These are phyloP conservation scores for chimpanzee (Pan troglodytes) DNA, from an alignment of 2,113 vertebrate species.

Conservation along the genomic window NHGRI_mPanTro3-v2.1_pri NC_072404.2:41026501-41027000, in stretches of 20 bases:
- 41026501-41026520: neutral
- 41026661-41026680: neutral
- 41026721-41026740: neutral
- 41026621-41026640: neutral
- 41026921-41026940: neutral
- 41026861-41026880: neutral
- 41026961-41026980: neutral
- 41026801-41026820: neutral
- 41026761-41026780: neutral
- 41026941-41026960: neutral
- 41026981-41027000: neutral
- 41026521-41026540: neutral
- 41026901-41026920: neutral
- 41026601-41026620: neutral
- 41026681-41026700: neutral
- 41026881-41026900: neutral
- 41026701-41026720: neutral
- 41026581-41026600: neutral
- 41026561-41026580: too few species aligned
- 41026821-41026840: neutral
- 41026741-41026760: neutral
- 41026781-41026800: neutral
- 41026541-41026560: neutral
- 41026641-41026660: neutral
- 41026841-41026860: neutral